Evolutionary conservation across 2,888 invertebrate species (phyloP).

Genomic region (Drosophila atroscutellata): DNA sequence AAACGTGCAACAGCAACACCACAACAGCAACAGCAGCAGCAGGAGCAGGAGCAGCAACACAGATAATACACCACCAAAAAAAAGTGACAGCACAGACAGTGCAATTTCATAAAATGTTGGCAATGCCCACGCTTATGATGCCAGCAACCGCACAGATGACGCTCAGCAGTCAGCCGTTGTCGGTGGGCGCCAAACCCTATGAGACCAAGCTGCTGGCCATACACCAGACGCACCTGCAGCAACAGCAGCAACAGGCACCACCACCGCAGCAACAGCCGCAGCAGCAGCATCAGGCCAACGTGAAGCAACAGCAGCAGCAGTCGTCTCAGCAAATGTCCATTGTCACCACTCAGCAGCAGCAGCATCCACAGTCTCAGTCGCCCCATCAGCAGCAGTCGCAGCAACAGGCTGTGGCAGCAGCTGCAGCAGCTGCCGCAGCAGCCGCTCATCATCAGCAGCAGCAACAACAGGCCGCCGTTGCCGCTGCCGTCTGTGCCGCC

Average conservation of each 20-base stretch:
- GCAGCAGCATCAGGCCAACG: conserved; percentile 64
- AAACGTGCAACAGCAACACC: conserved; percentile 67
- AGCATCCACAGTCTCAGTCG: conserved; percentile 80
- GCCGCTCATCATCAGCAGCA: conserved; percentile 82
- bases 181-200: conserved; percentile 84
- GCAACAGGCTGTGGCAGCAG: conserved; percentile 78
- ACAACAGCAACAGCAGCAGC: conserved; percentile 47
- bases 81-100: conserved; percentile 44
- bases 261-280: conserved; percentile 73
- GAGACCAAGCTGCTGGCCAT: conserved; percentile 85
- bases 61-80: conserved; percentile 34
- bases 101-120: conserved; percentile 83
- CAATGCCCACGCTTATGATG: conserved; percentile 86
- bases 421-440: conserved; percentile 78
- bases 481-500: conserved; percentile 80
- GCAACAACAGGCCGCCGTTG: conserved; percentile 77
- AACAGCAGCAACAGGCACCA: conserved; percentile 78
- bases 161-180: conserved; percentile 85
- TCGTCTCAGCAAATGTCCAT: conserved; percentile 80
- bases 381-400: conserved; percentile 78
- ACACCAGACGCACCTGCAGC: conserved; percentile 85
- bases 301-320: conserved; percentile 78
- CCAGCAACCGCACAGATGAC: conserved; percentile 85
- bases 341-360: conserved; percentile 77
- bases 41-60: conserved; percentile 40